Base-by-base conservation (phyloP, 2,888 invertebrate genomes). In the Sclerodermus sp. region DNA sequence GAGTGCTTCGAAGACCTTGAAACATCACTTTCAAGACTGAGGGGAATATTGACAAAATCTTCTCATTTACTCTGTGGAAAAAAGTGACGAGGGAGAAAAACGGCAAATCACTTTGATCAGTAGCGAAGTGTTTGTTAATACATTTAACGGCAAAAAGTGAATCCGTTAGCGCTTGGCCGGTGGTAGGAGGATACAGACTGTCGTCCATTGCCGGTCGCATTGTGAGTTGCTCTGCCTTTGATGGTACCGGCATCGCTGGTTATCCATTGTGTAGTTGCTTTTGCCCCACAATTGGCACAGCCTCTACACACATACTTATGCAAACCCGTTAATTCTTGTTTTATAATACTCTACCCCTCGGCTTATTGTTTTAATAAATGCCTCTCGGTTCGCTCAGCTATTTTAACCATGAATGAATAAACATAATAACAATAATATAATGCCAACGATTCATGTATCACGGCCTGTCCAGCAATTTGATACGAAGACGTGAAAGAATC, bases 221-320 rank as follows among this genome's bases (percentile, higher is more conserved):
- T 58, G 53, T 52, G 37, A 37, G 45, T 44, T 43, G 49, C 47
- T 47, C 47, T 40, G 42, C 49, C 59, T 66, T 66, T 62, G 64
- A 67, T 57, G 59, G 47, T 51, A 58, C 55, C 55, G 62, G 44
- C 59, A 47, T 58, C 48, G 42, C 46, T 45, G 53, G 52, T 42
- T 57, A 34, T 57, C 51, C 55, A 63, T 61, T 55, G 54, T 57
- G 49, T 51, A 53, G 23, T 59, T 49, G 51, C 58, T 46, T 45
- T 45, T 47, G 40, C 54, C 47, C 39, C 42, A 55, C 60, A 55
- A 59, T 60, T 49, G 58, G 39, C 16, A 47, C 42, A 44, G 52
- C 45, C 53, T 44, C 30, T 8, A 23, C 8, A 23, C 23, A 23
- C 17, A 18, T 50, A 60, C 53, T 54, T 57, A 56, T 45, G 31